Evolutionary conservation across 2,113 vertebrate genomes (phyloP), one percentile per base, ranked within the genome.

Genomic region (Aix galericulata): DNA sequence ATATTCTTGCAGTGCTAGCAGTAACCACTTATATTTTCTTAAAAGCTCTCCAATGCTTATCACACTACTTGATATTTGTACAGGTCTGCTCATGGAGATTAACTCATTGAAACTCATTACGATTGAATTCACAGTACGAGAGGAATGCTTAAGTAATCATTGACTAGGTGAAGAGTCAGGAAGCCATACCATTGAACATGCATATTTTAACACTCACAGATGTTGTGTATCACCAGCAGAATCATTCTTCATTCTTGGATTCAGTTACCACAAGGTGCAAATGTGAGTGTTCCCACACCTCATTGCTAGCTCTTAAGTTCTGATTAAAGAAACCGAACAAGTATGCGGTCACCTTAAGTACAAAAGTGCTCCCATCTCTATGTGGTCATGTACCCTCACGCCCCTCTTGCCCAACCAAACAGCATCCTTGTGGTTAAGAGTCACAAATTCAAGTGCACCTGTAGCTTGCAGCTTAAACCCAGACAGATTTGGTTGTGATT

Each of bases 101-200:
- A 92, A 91, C 67, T 62, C 80, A 52, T 64, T 83, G 79, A 89
- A 91, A 96, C 73, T 93, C 86, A 74, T 93, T 93, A 81, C 18
- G 73, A 53, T 17, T 86, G 85, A 86, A 91, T 94, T 83, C 91
- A 67, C 75, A 71, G 50, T 50, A 44, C 64, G 11, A 74, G 68
- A 95, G 50, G 91, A 97, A 92, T 87, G 89, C 52, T 21, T 4
- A 77, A 80, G 76, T 86, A 97, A 90, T 93, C 93, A 96, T 86
- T 95, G 88, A 94, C 93, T 93, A 86, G 92, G 86, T 93, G 88
- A 95, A 95, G 60, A 83, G 88, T 88, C 75, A 93, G 93, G 64
- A 86, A 42, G 18, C 8, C 52, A 83, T 42, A 77, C 68, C 78
- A 85, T 86, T 86, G 63, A 40, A 88, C 77, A 72, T 60, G 59